Evolutionary conservation across 2,888 invertebrate species (phyloP).

Genomic region (Chrysodeixis includens): DNA sequence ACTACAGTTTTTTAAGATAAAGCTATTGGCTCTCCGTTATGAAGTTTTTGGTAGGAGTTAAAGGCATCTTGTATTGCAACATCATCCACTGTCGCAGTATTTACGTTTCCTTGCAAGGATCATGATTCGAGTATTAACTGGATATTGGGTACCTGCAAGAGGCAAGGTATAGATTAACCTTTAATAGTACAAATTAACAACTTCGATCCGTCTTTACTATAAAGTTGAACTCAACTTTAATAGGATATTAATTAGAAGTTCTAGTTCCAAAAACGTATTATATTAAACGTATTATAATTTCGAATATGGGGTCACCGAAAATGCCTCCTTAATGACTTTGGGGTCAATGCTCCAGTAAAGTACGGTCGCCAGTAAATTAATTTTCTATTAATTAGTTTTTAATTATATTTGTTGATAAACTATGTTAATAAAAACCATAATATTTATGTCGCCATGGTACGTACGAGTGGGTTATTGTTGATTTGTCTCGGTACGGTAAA

Average conservation of each 20-base stretch:
- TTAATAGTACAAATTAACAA: neutral
- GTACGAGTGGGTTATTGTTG: constrained; percentile 21
- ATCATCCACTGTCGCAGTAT: no score
- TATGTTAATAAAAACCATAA: neutral
- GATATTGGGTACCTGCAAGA: neutral
- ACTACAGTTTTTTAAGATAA: no score
- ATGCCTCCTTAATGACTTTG: constrained; percentile 18
- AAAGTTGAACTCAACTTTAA: constrained; percentile 13
- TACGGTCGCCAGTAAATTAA: constrained; percentile 9
- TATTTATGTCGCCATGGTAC: neutral
- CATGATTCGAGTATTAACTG: no score
- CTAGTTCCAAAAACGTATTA: constrained; percentile 19
- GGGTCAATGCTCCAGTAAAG: constrained; percentile 20
- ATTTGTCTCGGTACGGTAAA: neutral
- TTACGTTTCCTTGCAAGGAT: no score
- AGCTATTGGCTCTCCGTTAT: no score
- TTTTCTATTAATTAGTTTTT: constrained; percentile 14
- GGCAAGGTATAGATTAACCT: neutral
- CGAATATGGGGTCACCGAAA: constrained; percentile 21
- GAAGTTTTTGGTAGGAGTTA: no score
- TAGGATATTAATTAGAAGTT: constrained; percentile 22
- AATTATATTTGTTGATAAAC: constrained; percentile 13
- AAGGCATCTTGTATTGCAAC: no score
- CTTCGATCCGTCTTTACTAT: neutral
- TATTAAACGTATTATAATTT: constrained; percentile 15